Evolutionary conservation across 2,888 invertebrate species (phyloP).

Genomic region (Drosophila anomelani): DNA sequence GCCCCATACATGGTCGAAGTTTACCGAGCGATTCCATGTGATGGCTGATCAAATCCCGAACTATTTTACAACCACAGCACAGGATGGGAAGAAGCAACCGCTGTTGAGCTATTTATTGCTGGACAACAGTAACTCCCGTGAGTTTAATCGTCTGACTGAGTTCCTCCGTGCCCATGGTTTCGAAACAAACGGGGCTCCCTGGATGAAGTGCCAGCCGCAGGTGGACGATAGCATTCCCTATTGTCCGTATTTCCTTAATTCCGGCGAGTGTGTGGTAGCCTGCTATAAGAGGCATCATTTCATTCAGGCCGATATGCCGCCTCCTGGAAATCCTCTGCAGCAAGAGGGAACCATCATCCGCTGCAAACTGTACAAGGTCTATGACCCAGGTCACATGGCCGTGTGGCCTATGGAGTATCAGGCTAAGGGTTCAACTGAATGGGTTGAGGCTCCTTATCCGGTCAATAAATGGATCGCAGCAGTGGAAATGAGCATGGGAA

Average conservation of each 20-base stretch:
- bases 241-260: conserved; percentile 30
- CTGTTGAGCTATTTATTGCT: conserved; percentile 45
- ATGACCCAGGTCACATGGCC: conserved; percentile 47
- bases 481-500: conserved; percentile 37
- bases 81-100: accelerated
- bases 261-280: conserved; percentile 40
- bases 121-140: conserved; percentile 42
- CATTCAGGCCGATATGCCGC: conserved; percentile 24
- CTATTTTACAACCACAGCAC: conserved; percentile 11
- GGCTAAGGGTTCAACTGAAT: not conserved
- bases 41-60: conserved; percentile 47
- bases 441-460: conserved; percentile 26
- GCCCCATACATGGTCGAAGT: conserved; percentile 51
- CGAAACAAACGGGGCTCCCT: not conserved
- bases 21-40: conserved; percentile 46
- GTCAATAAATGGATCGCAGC: conserved; percentile 3
- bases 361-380: conserved; percentile 38
- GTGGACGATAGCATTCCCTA: conserved; percentile 3
- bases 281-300: conserved; percentile 51
- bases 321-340: not conserved
- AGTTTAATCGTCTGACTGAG: conserved; percentile 28
- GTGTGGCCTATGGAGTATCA: conserved; percentile 43
- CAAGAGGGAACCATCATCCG: conserved; percentile 26
- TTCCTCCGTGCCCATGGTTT: conserved; percentile 52
- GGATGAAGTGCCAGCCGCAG: conserved; percentile 7